Evolutionary conservation across 2,888 invertebrate species (phyloP).

Genomic region (Scelioninae gen. 1): DNA sequence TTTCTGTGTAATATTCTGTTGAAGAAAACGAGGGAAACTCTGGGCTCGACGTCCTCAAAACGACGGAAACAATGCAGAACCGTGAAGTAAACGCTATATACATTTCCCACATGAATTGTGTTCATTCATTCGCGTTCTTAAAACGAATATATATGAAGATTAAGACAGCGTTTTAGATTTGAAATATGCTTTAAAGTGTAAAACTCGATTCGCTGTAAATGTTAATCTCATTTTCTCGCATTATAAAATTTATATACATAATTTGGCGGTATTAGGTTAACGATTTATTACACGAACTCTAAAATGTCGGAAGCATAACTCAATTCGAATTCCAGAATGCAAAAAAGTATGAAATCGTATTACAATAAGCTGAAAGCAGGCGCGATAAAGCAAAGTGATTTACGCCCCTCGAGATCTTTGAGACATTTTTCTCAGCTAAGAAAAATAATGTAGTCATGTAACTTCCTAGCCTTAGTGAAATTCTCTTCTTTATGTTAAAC

Average conservation of each 20-base stretch:
- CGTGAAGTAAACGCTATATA: conserved; percentile 26
- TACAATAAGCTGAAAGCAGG: conserved; percentile 34
- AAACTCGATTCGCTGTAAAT: not conserved
- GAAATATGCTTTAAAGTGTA: not conserved
- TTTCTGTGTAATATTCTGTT: conserved; percentile 71
- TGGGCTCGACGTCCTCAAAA: conserved; percentile 46
- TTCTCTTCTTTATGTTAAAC: not conserved
- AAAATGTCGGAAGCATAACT: conserved; percentile 30
- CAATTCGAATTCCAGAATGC: conserved; percentile 20
- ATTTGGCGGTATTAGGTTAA: not conserved
- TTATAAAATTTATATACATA: conserved; percentile 6
- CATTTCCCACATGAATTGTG: conserved; percentile 65
- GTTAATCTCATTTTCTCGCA: not conserved
- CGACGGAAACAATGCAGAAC: conserved; percentile 59
- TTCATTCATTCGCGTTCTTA: conserved; percentile 39
- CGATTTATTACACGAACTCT: conserved; percentile 14
- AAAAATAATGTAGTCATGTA: conserved; percentile 48
- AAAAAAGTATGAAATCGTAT: conserved; percentile 31
- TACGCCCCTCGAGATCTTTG: conserved; percentile 27
- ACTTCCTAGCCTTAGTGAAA: conserved; percentile 48
- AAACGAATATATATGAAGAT: conserved; percentile 25
- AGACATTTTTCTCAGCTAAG: conserved; percentile 35
- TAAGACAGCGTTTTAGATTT: conserved; percentile 18
- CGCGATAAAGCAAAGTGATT: conserved; percentile 34
- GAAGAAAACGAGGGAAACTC: conserved; percentile 68